phyloP scores from a whole-genome alignment of 2,797 vertebrate species.

The Peromyscus aztecus region DNA sequence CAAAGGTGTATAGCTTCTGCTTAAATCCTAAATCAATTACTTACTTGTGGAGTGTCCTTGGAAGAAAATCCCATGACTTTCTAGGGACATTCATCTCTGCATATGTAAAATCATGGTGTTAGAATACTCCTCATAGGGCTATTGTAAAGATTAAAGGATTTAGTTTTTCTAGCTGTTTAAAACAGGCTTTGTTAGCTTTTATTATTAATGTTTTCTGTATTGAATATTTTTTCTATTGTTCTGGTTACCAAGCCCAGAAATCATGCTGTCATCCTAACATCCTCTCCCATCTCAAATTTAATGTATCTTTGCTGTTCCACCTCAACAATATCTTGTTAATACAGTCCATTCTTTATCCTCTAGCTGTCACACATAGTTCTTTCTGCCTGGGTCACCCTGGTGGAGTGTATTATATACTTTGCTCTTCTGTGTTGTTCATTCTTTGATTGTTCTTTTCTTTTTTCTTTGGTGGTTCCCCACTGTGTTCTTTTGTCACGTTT shows the following conservation, averaged over 20 bases:
- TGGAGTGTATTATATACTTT: neutral
- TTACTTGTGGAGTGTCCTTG: slow-evolving; percentile 7
- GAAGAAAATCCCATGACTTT: slow-evolving; percentile 11
- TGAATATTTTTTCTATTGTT: slow-evolving; percentile 64
- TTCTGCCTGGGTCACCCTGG: neutral
- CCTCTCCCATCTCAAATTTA: slow-evolving; percentile 44
- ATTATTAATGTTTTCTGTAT: slow-evolving; percentile 62
- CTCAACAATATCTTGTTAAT: slow-evolving; percentile 61
- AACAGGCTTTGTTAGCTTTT: slow-evolving; percentile 55
- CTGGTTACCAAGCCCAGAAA: slow-evolving; percentile 52
- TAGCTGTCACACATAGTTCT: neutral
- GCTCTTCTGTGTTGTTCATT: neutral
- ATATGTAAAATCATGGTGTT: slow-evolving; percentile 33
- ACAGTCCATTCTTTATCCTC: slow-evolving; percentile 33
- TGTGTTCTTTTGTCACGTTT: neutral
- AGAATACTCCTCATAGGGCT: slow-evolving; percentile 4
- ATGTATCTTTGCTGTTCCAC: slow-evolving; percentile 34
- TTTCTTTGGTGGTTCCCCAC: neutral
- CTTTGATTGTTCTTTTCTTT: neutral
- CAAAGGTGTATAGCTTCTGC: neutral
- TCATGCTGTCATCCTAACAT: slow-evolving; percentile 38
- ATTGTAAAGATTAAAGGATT: slow-evolving; percentile 64
- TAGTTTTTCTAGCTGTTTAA: slow-evolving; percentile 49
- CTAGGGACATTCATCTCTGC: slow-evolving; percentile 42
- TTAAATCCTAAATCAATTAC: slow-evolving; percentile 32